Percentiles rank a stretch among this genome's conserved stretches.
Evolutionary conservation across 2,888 invertebrate species (phyloP).

Genomic region (Hermaeophaga mercurialis): DNA sequence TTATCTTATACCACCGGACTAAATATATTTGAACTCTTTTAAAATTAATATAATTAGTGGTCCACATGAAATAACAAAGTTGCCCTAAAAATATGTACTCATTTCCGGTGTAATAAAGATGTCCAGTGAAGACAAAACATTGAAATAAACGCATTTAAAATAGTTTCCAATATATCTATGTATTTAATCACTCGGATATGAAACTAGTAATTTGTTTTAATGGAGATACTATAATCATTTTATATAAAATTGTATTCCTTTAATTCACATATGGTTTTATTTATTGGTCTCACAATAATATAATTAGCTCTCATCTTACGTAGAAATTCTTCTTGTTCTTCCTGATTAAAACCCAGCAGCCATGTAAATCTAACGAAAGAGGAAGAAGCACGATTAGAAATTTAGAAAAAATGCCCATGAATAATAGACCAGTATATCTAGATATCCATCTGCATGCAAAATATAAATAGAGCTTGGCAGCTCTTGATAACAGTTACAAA

Average conservation of each 20-base stretch:
- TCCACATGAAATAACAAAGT: too few relatives aligned
- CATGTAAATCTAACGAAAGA: conserved; percentile 18
- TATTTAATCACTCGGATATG: too few relatives aligned
- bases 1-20: too few relatives aligned
- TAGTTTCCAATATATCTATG: too few relatives aligned
- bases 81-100: too few relatives aligned
- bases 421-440: conserved; percentile 21
- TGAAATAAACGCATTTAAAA: too few relatives aligned
- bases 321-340: conserved; percentile 18
- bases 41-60: too few relatives aligned
- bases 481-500: neutral
- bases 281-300: neutral
- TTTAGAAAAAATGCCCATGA: conserved; percentile 22
- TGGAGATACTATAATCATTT: too few relatives aligned
- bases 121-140: too few relatives aligned
- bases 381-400: conserved; percentile 29
- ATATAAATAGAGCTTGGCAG: conserved; percentile 9
- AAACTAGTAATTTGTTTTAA: too few relatives aligned
- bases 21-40: too few relatives aligned
- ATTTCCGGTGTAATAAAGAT: too few relatives aligned
- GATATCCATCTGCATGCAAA: conserved; percentile 15
- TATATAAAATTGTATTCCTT: neutral
- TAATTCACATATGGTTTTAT: neutral
- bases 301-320: conserved; percentile 10
- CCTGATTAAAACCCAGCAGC: conserved; percentile 19